Conservation (phyloP, 2,113 vertebrate species). For the Gavia stellata region DNA sequence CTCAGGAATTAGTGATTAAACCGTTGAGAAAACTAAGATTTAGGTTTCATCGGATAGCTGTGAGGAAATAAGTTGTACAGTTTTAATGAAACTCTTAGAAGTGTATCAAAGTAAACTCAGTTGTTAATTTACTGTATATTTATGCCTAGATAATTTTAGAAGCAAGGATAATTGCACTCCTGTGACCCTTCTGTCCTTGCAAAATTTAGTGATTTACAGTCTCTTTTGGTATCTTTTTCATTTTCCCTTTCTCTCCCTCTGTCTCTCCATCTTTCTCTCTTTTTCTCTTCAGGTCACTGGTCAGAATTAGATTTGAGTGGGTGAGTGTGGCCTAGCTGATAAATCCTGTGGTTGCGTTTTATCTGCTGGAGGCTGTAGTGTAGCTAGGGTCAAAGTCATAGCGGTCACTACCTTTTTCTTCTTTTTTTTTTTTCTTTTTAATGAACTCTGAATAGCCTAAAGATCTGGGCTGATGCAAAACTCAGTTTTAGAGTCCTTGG, state of each 20-base stretch:
- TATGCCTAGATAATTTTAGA: background rate
- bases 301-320: slow-evolving; percentile 45
- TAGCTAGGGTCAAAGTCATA: slow-evolving; percentile 50
- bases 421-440: background rate
- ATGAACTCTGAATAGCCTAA: slow-evolving; percentile 4
- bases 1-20: background rate
- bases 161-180: background rate
- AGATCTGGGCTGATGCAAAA: background rate
- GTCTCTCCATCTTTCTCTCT: background rate
- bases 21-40: background rate
- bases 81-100: background rate
- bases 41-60: background rate
- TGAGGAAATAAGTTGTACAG: background rate
- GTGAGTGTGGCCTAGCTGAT: slow-evolving; percentile 36
- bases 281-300: slow-evolving; percentile 36
- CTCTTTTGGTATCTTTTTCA: background rate
- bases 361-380: slow-evolving; percentile 27
- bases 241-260: background rate
- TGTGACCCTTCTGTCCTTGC: slow-evolving; percentile 11
- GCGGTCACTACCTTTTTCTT: background rate
- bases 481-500: background rate
- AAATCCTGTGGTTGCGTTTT: slow-evolving; percentile 31
- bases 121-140: background rate
- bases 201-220: slow-evolving; percentile 15
- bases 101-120: background rate